phyloP scores from a whole-genome alignment of 2,888 invertebrate genomes.

The Synanthedon vespiformis region DNA sequence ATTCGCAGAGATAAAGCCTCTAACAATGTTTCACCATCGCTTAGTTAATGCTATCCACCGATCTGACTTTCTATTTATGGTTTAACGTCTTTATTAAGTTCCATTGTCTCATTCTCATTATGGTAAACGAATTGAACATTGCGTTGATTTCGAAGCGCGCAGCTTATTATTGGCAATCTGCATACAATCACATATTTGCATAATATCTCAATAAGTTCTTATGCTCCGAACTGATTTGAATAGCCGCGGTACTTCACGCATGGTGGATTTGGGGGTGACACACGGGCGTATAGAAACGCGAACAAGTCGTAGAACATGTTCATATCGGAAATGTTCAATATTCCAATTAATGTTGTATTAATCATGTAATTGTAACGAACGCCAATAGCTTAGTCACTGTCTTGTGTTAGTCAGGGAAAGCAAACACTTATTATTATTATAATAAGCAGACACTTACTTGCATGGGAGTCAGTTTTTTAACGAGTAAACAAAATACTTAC shows the following conservation, averaged over 20 bases:
- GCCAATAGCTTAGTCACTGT: too few species aligned
- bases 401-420: too few species aligned
- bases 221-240: slow-evolving; percentile 34
- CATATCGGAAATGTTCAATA: too few species aligned
- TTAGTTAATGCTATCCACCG: slow-evolving; percentile 28
- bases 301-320: neutral
- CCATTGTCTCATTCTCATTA: slow-evolving; percentile 63
- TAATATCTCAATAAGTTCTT: slow-evolving; percentile 65
- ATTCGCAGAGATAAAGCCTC: neutral
- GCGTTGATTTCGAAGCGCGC: slow-evolving; percentile 41
- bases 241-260: slow-evolving; percentile 31
- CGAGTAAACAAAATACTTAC: too few species aligned
- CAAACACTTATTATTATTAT: too few species aligned
- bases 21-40: slow-evolving; percentile 6
- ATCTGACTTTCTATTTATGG: slow-evolving; percentile 36
- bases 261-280: slow-evolving; percentile 15
- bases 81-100: slow-evolving; percentile 58
- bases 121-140: slow-evolving; percentile 48
- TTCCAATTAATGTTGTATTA: too few species aligned
- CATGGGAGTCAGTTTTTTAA: too few species aligned
- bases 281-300: neutral
- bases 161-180: slow-evolving; percentile 61
- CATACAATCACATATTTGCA: slow-evolving; percentile 67
- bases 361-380: too few species aligned
- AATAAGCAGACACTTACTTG: too few species aligned